Evolutionary conservation across 2,113 vertebrate genomes (phyloP).

Genomic region (Smithornis capensis): DNA sequence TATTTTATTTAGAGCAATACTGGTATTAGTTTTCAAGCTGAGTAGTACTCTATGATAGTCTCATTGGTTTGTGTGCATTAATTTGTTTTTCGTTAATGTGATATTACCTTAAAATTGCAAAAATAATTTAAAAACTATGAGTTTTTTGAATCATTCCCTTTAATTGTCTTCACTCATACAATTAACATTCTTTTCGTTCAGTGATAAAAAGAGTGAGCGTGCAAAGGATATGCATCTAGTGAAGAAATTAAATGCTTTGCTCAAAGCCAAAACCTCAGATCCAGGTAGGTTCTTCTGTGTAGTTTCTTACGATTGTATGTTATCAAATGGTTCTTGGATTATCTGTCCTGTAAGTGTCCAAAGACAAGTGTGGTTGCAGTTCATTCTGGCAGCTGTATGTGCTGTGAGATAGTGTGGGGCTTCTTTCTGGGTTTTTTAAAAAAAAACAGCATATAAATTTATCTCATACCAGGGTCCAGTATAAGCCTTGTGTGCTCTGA

Average conservation of each 20-base stretch:
- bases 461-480: background rate
- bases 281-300: slow-evolving; percentile 71
- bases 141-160: background rate
- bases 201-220: slow-evolving; percentile 96
- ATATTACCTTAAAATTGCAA: background rate
- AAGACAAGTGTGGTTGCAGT: background rate
- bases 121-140: background rate
- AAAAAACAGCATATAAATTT: too few species aligned
- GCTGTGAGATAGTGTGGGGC: background rate
- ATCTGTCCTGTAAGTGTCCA: background rate
- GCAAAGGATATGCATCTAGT: slow-evolving; percentile 96
- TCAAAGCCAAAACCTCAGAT: slow-evolving; percentile 79
- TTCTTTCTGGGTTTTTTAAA: background rate
- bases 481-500: background rate
- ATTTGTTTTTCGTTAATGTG: background rate
- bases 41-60: background rate
- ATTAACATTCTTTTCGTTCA: slow-evolving; percentile 56
- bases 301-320: background rate
- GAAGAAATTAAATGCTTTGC: slow-evolving; percentile 83
- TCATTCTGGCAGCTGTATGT: background rate
- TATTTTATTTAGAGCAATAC: background rate
- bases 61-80: background rate
- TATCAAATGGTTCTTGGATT: background rate
- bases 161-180: background rate
- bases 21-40: background rate